phyloP scores from a whole-genome alignment of 2,113 vertebrate genomes.

The Onychostoma macrolepis region DNA sequence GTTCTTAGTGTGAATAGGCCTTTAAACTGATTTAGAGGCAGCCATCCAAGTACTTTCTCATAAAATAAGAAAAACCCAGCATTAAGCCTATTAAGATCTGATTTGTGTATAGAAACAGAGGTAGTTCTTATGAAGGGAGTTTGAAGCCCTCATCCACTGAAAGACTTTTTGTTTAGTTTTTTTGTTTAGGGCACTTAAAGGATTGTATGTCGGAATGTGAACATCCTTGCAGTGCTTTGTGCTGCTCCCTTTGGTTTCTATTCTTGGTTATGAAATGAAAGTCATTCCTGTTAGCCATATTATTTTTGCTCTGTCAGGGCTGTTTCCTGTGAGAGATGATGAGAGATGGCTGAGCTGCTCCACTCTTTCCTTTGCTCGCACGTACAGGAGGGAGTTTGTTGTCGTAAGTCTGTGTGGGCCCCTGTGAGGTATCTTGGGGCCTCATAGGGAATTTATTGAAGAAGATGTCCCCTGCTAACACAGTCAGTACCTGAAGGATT shows the following conservation, averaged over 20 bases:
- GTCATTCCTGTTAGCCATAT: conserved; percentile 15
- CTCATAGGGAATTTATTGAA: conserved; percentile 7
- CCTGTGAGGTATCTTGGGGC: neutral
- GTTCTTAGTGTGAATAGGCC: neutral
- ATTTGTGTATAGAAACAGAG: conserved; percentile 9
- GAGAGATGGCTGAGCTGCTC: conserved; percentile 18
- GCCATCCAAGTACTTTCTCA: neutral
- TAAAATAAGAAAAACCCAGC: neutral
- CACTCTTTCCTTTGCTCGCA: neutral
- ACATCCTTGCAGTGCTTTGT: conserved; percentile 4
- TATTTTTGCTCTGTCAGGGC: conserved; percentile 26
- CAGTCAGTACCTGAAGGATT: conserved; percentile 8
- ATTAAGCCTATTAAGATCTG: neutral
- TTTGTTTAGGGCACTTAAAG: conserved; percentile 9
- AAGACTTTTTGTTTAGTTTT: neutral
- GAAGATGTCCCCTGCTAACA: conserved; percentile 3
- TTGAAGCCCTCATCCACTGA: neutral
- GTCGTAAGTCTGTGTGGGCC: conserved; percentile 25
- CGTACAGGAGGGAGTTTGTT: conserved; percentile 35
- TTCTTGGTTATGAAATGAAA: conserved; percentile 26
- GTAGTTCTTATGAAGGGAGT: neutral
- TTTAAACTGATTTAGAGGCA: neutral
- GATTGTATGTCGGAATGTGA: conserved; percentile 5
- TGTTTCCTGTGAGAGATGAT: conserved; percentile 23
- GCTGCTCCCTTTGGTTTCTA: conserved; percentile 6